Base-by-base conservation (phyloP, 2,113 vertebrate species). In the Apodemus sylvaticus region DNA sequence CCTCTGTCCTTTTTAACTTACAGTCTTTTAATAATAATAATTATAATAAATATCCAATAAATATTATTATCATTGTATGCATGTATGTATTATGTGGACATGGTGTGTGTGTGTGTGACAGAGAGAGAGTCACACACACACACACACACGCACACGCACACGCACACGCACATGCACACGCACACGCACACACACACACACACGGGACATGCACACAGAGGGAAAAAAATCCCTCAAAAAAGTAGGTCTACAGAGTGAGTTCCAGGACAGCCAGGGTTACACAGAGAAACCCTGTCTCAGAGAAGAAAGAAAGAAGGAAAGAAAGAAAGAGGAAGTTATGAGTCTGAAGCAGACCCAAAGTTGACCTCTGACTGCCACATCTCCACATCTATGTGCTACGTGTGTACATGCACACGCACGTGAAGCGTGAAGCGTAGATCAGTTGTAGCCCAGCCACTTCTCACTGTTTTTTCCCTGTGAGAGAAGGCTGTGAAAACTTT, bases 401-500 rank as follows among this genome's bases (percentile, higher is more conserved):
- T 29, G 81, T 85, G 81, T 2, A 62, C 58, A 17, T 9, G 58
- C 36, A 16, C 12, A 29, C 55, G 62, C 12, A 39, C n/a, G n/a
- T n/a, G n/a, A n/a, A n/a, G n/a, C 4, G n/a, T 31, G 58, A 42
- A 42, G 39, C 9, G 7, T 24, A 29, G 58, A 42, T 62, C 58
- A 42, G n/a, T 26, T 5, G n/a, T 22, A 70, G 29, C 26, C 77
- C 51, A 36, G 10, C 12, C 73, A 11, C 26, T 22, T 24, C 4
- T 45, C 11, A 51, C 42, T 5, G 14, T 19, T 77, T 78, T 53
- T 20, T n/a, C n/a, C 20, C 68, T 48, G 6, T 0, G 6, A 66
- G 0, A 24, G 62, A 3, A 29, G 8, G 5, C 45, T 14, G 16
- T 9, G 3, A 36, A 29, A 3, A 7, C n/a, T 7, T 2, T 39